Conservation (phyloP, 2,888 invertebrate genomes). For the Laothoe populi region DNA sequence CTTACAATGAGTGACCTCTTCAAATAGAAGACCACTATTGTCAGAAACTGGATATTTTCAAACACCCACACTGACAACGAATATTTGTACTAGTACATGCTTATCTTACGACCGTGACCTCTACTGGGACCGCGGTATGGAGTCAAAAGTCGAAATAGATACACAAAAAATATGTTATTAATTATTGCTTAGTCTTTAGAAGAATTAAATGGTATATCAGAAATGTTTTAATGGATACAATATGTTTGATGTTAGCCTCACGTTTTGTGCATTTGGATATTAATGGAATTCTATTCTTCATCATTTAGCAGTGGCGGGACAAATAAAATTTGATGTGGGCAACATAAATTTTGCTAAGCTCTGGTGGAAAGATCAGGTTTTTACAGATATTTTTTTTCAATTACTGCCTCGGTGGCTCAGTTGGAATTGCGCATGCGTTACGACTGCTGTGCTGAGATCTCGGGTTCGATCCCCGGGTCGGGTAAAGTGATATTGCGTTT, state of each 20-base stretch:
- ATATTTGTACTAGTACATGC: background rate
- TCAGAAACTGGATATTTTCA: background rate
- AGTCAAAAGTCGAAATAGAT: background rate
- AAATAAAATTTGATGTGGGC: too few species aligned
- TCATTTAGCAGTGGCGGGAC: too few species aligned
- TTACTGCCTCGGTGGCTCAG: too few species aligned
- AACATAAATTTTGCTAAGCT: too few species aligned
- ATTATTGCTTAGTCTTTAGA: background rate
- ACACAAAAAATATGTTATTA: background rate
- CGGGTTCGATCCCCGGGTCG: too few species aligned
- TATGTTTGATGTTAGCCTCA: background rate
- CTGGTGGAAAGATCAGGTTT: too few species aligned
- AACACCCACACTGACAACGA: background rate
- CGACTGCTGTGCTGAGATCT: too few species aligned
- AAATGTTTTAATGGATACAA: background rate
- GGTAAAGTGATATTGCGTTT: too few species aligned
- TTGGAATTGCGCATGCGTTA: too few species aligned
- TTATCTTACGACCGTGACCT: slow-evolving; percentile 3
- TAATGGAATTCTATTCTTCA: too few species aligned
- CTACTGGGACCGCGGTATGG: background rate
- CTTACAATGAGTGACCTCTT: background rate
- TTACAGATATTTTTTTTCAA: too few species aligned
- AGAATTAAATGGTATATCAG: background rate
- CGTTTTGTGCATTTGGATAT: too few species aligned
- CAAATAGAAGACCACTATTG: background rate